Percentiles rank a stretch among this genome's conserved stretches.
Evolutionary conservation across 2,113 vertebrate genomes (phyloP).

Genomic region (Theristicus caerulescens): DNA sequence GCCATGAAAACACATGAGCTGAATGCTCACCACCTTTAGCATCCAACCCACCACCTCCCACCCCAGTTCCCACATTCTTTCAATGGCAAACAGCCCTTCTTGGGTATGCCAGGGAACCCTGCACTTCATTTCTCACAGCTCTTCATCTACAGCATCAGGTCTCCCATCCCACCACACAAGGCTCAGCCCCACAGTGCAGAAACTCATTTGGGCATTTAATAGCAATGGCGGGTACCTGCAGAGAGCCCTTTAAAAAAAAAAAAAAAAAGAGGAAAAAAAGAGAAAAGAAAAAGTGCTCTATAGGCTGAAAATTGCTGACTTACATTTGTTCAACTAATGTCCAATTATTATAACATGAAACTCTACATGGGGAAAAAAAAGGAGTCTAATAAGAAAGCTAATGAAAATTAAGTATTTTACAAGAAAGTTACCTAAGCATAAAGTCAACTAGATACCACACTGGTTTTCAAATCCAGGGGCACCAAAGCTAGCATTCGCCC

Average conservation of each 20-base stretch:
- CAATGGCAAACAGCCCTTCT: not conserved
- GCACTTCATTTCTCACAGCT: not conserved
- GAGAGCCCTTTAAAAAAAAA: not conserved
- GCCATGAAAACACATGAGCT: not conserved
- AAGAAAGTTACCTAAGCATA: constrained; percentile 8
- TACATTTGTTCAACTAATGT: not conserved
- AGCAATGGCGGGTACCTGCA: fast-evolving
- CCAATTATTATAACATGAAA: constrained; percentile 14
- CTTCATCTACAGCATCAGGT: not conserved
- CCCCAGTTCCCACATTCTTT: not conserved
- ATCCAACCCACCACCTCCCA: not conserved
- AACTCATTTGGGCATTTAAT: not conserved
- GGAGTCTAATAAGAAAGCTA: not conserved
- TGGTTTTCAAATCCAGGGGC: not conserved
- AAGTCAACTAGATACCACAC: not conserved
- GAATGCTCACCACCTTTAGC: not conserved
- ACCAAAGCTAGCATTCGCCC: not conserved
- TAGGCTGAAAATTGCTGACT: constrained; percentile 6
- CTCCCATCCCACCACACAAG: fast-evolving
- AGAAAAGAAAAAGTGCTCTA: not conserved
- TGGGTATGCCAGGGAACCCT: fast-evolving
- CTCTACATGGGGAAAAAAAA: not conserved
- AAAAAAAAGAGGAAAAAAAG: no score
- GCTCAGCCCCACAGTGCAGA: not conserved
- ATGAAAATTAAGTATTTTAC: constrained; percentile 36